Percentiles rank a stretch among this genome's conserved stretches.
phyloP scores from a whole-genome alignment of 2,113 vertebrate species.

The Podiceps cristatus region DNA sequence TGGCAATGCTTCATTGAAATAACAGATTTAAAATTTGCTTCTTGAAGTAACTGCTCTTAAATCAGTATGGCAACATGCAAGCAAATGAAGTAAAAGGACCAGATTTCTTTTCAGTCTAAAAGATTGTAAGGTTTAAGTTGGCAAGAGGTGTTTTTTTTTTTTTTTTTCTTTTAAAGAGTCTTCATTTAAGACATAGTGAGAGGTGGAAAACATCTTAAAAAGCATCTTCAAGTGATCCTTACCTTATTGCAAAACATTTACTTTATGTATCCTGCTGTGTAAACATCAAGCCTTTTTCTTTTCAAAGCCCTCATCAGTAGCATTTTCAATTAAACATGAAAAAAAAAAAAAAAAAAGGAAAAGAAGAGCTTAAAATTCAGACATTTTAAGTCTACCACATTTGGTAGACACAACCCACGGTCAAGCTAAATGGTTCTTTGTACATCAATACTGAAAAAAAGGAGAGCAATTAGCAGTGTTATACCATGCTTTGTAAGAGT shows the following conservation, averaged over 20 bases:
- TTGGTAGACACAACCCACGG: neutral
- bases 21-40: neutral
- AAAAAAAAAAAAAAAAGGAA: neutral
- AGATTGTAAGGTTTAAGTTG: neutral
- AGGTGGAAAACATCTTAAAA: neutral
- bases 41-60: neutral
- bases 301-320: neutral
- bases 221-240: neutral
- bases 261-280: neutral
- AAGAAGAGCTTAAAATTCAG: neutral
- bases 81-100: neutral
- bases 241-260: neutral
- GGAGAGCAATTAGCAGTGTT: neutral
- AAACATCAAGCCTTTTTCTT: neutral
- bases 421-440: neutral
- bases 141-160: neutral
- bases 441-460: neutral
- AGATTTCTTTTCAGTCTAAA: neutral
- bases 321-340: neutral
- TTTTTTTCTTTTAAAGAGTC: neutral
- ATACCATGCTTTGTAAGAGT: neutral
- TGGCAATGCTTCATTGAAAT: constrained; percentile 57
- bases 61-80: neutral
- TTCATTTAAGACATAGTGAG: neutral
- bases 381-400: neutral